Base-by-base conservation (phyloP, 2,113 vertebrate species). In the Myotis brandtii region DNA sequence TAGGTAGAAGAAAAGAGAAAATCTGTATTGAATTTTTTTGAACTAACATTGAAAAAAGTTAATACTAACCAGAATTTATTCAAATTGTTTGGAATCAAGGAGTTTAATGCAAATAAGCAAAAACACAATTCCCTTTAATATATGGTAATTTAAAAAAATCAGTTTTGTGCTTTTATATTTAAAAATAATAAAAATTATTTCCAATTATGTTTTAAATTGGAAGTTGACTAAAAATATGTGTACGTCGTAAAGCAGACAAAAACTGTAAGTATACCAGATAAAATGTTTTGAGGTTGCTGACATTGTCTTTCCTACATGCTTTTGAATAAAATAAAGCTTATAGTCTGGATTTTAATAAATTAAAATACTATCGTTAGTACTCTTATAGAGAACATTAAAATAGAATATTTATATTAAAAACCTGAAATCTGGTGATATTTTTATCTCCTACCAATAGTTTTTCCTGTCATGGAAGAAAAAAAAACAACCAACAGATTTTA, bases 401-500 rank as follows among this genome's bases (percentile, higher is more conserved):
- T 77, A 50, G 82, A 89, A 76, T 3, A 56, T 52, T 37, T 23
- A 48, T 27, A 75, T 2, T n/a, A 79, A 81, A 85, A 48, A 20
- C 37, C 13, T n/a, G 4, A 80, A 30, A 34, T 92, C 56, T 67
- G 17, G 8, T 80, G 14, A 96, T 79, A 17, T 43, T 43, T 75
- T 93, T 7, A 56, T 84, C 93, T 96, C 12, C 37, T 52, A 81
- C 30, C 25, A 91, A 67, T 72, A 81, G 12, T 93, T 93, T 89
- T 96, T 52, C 46, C 43, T 93, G 40, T 95, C 18, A 14, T 56
- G 46, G 9, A 34, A 85, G 14, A 43, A 32, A 91, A 89, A 89
- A 82, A 62, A 25, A 3, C 5, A 59, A 59, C 8, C 17, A 77
- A 77, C 96, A 97, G 90, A 97, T 91, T 98, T 98, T 96, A 85